A percentile compares a stretch with the other conserved stretches of the same genome.
These are phyloP conservation scores for Crenichthys baileyi DNA, from an alignment of 2,797 vertebrate genomes.

Conservation along the genomic window DNA sequence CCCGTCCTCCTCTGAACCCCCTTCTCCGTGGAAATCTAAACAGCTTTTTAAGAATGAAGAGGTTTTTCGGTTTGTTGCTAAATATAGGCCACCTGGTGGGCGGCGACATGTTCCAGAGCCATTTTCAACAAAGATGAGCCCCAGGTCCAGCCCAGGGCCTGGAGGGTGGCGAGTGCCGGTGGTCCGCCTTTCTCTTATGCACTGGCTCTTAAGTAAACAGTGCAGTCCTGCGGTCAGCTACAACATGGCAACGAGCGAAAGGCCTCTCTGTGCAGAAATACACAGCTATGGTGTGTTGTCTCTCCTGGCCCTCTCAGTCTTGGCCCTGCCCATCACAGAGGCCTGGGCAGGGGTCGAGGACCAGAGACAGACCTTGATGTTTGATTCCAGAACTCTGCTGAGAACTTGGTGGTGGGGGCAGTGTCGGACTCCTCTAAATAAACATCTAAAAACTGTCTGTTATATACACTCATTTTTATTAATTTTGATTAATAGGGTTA, in stretches of 20 bases:
- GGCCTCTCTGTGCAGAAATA: conserved; percentile 84
- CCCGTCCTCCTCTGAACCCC: conserved; percentile 72
- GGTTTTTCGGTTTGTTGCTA: conserved; percentile 84
- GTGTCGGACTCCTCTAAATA: conserved; percentile 56
- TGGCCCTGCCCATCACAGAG: conserved; percentile 70
- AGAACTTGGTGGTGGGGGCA: conserved; percentile 70
- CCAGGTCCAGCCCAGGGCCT: conserved; percentile 75
- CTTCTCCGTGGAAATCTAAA: conserved; percentile 79
- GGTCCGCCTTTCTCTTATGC: conserved; percentile 86
- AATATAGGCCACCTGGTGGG: conserved; percentile 81
- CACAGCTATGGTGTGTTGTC: conserved; percentile 84
- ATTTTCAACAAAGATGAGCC: conserved; percentile 87
- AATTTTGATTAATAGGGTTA: conserved; percentile 8
- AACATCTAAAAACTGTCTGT: conserved; percentile 16
- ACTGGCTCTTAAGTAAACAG: conserved; percentile 86
- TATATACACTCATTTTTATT: not conserved
- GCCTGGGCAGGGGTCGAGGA: conserved; percentile 73
- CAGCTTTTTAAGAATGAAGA: conserved; percentile 84
- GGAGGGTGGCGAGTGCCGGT: conserved; percentile 82
- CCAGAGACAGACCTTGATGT: conserved; percentile 78
- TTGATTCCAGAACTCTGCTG: conserved; percentile 74
- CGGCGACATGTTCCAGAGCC: conserved; percentile 78
- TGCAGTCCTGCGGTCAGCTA: conserved; percentile 84
- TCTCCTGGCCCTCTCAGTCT: conserved; percentile 68
- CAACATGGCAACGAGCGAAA: conserved; percentile 83